Percentiles rank a stretch among this genome's conserved stretches.
Evolutionary conservation across 2,113 vertebrate genomes (phyloP).

Genomic region (Puffinus mauretanicus): DNA sequence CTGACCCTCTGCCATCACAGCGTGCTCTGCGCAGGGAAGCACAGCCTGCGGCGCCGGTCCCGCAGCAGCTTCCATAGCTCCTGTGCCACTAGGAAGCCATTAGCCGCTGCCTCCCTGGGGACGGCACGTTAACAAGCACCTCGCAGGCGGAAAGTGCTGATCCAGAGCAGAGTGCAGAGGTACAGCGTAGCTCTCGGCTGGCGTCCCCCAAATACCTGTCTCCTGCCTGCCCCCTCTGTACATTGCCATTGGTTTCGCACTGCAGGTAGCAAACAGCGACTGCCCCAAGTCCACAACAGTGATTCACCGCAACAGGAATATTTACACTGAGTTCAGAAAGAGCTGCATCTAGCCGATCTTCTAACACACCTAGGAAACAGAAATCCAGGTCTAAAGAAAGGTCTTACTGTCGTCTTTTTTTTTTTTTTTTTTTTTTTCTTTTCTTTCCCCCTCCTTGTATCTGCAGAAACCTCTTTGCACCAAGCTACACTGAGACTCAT

Average conservation of each 20-base stretch:
- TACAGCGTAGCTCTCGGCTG: neutral
- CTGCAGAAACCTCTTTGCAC: conserved; percentile 86
- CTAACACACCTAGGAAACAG: neutral
- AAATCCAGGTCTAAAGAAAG: neutral
- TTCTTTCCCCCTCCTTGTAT: neutral
- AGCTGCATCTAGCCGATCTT: neutral
- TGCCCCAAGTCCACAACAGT: neutral
- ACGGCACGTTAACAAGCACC: neutral
- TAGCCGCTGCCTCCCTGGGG: neutral
- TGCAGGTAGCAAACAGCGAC: neutral
- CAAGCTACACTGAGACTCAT: conserved; percentile 87
- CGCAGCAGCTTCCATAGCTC: neutral
- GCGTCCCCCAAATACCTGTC: neutral
- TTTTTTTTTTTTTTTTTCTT: neutral
- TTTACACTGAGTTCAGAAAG: neutral
- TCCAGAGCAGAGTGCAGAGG: neutral
- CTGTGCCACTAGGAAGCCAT: neutral
- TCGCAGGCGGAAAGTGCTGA: neutral
- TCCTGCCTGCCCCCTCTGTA: neutral
- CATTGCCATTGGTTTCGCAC: neutral
- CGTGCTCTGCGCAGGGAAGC: fast-evolving
- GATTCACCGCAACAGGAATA: neutral
- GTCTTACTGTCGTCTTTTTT: neutral
- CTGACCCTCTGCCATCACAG: neutral
- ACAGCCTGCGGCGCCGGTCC: fast-evolving